phyloP scores from a whole-genome alignment of 1,140 invertebrate genomes.

The Epicauta chinensis region DNA sequence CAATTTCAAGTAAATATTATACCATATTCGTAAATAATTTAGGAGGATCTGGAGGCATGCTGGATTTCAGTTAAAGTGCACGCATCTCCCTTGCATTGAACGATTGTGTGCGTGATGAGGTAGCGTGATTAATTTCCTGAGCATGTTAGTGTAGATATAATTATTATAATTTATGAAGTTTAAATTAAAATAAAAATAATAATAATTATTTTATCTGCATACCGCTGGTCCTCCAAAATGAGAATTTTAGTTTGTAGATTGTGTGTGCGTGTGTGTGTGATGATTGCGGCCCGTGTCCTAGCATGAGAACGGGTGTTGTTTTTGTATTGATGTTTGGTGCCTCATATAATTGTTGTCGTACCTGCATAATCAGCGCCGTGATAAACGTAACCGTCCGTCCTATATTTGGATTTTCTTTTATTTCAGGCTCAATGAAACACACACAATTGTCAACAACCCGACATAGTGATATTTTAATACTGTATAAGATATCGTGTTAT shows the following conservation, averaged over 20 bases:
- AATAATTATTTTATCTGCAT: no score
- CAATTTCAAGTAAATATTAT: conserved; percentile 54
- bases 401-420: conserved; percentile 26
- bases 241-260: no score
- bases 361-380: no score
- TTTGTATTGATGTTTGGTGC: no score
- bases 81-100: conserved; percentile 1
- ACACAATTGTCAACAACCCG: conserved; percentile 33
- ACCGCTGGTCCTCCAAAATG: no score
- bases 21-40: not conserved
- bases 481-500: conserved; percentile 21
- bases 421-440: conserved; percentile 43
- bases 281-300: no score
- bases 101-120: conserved; percentile 6
- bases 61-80: conserved; percentile 3
- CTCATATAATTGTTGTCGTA: no score
- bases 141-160: conserved; percentile 4
- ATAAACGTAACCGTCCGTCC: no score
- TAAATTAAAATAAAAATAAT: no score
- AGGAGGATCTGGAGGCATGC: not conserved
- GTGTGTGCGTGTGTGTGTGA: no score
- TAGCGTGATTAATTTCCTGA: not conserved
- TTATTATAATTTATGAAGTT: no score
- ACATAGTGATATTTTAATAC: conserved; percentile 35
- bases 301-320: no score